phyloP scores from a whole-genome alignment of 2,888 invertebrate genomes.

The Caenorhabditis imperialis region DNA sequence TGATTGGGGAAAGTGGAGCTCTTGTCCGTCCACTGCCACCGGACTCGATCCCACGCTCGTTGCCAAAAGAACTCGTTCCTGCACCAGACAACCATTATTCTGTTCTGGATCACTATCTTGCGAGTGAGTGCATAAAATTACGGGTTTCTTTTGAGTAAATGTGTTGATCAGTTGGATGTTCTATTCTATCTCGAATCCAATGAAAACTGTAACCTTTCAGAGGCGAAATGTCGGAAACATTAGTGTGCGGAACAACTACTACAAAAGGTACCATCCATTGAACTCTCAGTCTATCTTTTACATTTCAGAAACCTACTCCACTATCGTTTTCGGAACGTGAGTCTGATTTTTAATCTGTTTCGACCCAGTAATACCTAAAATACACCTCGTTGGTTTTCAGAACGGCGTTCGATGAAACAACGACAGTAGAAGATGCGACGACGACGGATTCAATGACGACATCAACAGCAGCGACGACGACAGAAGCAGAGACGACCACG shows the following conservation, averaged over 20 bases:
- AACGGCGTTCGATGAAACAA: constrained; percentile 33
- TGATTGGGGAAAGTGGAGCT: constrained; percentile 42
- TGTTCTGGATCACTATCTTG: constrained; percentile 12
- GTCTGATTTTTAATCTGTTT: not conserved
- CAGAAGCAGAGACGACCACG: constrained; percentile 9
- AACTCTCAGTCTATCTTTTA: not conserved
- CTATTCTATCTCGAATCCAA: too few relatives aligned
- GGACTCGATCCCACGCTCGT: constrained; percentile 45
- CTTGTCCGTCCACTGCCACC: constrained; percentile 35
- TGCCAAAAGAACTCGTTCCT: constrained; percentile 22
- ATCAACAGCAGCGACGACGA: constrained; percentile 7
- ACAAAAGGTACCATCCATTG: constrained; percentile 17
- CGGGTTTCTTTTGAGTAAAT: not conserved
- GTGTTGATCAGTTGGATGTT: not conserved
- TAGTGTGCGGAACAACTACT: constrained; percentile 50
- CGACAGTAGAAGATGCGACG: constrained; percentile 19
- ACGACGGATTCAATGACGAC: constrained; percentile 16
- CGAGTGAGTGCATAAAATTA: constrained; percentile 14
- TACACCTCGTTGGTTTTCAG: constrained; percentile 5
- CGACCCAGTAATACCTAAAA: too few relatives aligned
- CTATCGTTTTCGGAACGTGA: constrained; percentile 53
- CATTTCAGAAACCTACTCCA: constrained; percentile 43
- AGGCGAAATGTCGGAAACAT: constrained; percentile 26
- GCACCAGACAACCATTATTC: constrained; percentile 2
- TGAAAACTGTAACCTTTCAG: constrained; percentile 25